Percentiles rank a stretch among this genome's conserved stretches.
Conservation (phyloP, 2,797 vertebrate species). For the Sebastes reedi region DNA sequence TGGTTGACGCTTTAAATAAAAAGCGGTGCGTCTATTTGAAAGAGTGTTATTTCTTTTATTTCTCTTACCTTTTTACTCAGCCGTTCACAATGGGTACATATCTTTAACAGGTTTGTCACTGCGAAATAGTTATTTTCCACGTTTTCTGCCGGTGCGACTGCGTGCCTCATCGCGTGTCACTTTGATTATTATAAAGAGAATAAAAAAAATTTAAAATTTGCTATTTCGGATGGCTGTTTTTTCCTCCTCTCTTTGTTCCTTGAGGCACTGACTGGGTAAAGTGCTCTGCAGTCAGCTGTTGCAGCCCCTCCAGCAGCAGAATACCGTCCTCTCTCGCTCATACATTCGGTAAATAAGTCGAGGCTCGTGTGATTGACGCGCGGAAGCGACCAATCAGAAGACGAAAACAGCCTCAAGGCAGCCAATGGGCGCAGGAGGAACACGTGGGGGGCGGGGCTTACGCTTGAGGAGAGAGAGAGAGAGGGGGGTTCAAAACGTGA, state of each 20-base stretch:
- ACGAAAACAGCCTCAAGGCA: conserved; percentile 63
- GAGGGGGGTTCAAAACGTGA: conserved; percentile 64
- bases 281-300: conserved; percentile 75
- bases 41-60: background rate
- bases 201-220: background rate
- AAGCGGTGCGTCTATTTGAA: background rate
- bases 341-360: conserved; percentile 81
- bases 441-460: conserved; percentile 24
- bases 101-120: conserved; percentile 80
- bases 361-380: conserved; percentile 62
- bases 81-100: conserved; percentile 83
- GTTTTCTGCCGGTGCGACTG: conserved; percentile 74
- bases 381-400: conserved; percentile 55
- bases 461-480: conserved; percentile 21
- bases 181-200: conserved; percentile 25
- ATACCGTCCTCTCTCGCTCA: conserved; percentile 61
- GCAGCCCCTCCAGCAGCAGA: conserved; percentile 69
- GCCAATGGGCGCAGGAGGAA: conserved; percentile 57
- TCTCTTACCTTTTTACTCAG: conserved; percentile 84
- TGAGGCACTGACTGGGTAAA: conserved; percentile 71
- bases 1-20: too few relatives aligned
- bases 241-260: conserved; percentile 78
- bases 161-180: conserved; percentile 82
- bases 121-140: conserved; percentile 76
- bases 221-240: conserved; percentile 39